A percentile compares a stretch with the other conserved stretches of the same genome.
Evolutionary conservation across 2,888 invertebrate genomes (phyloP).

Genomic region (Oscheius myriophilus): DNA sequence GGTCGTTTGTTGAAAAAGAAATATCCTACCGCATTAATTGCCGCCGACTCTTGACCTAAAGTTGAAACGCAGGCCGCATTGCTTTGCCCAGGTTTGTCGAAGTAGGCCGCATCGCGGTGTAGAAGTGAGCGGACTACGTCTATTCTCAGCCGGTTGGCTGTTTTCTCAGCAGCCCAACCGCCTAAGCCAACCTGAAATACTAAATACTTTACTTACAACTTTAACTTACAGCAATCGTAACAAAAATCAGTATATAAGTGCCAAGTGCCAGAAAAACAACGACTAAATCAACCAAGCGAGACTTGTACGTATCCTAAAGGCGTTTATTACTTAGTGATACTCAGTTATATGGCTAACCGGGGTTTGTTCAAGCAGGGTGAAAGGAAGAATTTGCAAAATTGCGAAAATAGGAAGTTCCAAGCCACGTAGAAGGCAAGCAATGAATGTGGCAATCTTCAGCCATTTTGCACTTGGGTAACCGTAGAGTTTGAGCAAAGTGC

Average conservation of each 20-base stretch:
- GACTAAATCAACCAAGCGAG: too few relatives aligned
- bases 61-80: slow-evolving; percentile 37
- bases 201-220: background rate
- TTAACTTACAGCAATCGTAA: slow-evolving; percentile 18
- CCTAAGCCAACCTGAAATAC: slow-evolving; percentile 35
- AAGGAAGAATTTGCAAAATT: slow-evolving; percentile 16
- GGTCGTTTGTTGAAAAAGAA: too few relatives aligned
- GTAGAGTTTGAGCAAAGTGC: slow-evolving; percentile 7
- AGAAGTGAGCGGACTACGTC: slow-evolving; percentile 9
- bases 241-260: slow-evolving; percentile 11
- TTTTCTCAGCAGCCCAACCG: slow-evolving; percentile 35
- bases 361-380: slow-evolving; percentile 10
- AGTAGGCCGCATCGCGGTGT: slow-evolving; percentile 38
- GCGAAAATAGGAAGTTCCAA: slow-evolving; percentile 19
- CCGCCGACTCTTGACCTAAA: slow-evolving; percentile 31
- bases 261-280: slow-evolving; percentile 13
- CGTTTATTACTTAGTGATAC: background rate
- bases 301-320: too few relatives aligned
- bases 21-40: slow-evolving; percentile 38
- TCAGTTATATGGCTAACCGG: background rate
- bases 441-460: background rate
- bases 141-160: slow-evolving; percentile 32
- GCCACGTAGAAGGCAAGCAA: slow-evolving; percentile 9
- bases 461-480: background rate
- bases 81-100: slow-evolving; percentile 38